Percentiles rank a stretch among this genome's conserved stretches.
Conservation (phyloP, 2,797 vertebrate genomes). For the Pipistrellus kuhlii region DNA sequence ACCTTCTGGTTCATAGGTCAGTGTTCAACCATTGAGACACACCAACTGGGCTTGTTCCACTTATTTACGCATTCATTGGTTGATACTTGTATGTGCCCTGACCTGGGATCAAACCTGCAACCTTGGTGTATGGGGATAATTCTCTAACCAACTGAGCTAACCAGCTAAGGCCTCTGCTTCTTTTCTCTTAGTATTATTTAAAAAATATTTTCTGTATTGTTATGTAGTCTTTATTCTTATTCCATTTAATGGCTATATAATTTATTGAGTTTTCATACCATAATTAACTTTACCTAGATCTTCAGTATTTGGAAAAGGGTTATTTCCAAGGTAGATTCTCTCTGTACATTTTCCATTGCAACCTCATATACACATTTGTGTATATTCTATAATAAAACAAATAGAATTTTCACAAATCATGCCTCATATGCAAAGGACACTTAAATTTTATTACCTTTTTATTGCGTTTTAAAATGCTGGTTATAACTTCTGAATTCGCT, state of each 20-base stretch:
- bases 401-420: not conserved
- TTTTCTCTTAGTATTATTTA: conserved; percentile 39
- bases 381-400: conserved; percentile 48
- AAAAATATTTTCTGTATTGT: not conserved
- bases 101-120: not conserved
- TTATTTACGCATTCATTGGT: not conserved
- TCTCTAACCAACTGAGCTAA: not conserved
- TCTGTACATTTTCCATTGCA: not conserved
- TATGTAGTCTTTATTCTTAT: not conserved
- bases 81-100: not conserved
- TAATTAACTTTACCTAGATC: conserved; percentile 20
- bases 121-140: not conserved
- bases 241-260: not conserved
- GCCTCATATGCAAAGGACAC: not conserved
- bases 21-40: too few relatives aligned
- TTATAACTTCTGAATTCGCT: conserved; percentile 11
- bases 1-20: too few relatives aligned
- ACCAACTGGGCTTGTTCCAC: too few relatives aligned
- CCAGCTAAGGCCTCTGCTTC: not conserved
- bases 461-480: not conserved
- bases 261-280: not conserved
- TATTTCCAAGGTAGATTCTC: conserved; percentile 21
- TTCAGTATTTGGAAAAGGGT: not conserved
- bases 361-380: not conserved
- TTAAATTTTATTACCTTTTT: conserved; percentile 34